Conservation (phyloP, 2,113 vertebrate species). For the Solenodon paradoxus region DNA sequence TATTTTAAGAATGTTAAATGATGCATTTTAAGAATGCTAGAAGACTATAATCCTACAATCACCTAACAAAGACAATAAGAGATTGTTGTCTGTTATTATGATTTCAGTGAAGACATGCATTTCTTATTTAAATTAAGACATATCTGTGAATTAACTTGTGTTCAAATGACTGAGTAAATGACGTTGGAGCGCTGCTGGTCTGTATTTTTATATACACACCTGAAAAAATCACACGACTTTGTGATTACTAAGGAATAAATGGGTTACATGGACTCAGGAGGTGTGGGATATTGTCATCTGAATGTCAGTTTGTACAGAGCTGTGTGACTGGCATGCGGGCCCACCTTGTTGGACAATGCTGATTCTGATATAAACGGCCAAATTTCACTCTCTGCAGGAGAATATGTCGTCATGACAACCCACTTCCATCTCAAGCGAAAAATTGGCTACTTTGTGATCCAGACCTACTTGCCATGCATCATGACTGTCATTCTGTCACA, state of each 20-base stretch:
- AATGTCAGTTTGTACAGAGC: not conserved
- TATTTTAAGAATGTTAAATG: constrained; percentile 16
- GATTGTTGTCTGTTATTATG: not conserved
- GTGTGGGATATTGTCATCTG: not conserved
- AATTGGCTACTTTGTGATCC: constrained; percentile 99
- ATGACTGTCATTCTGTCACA: constrained; percentile 99
- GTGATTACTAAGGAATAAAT: not conserved
- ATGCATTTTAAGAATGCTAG: too few species aligned
- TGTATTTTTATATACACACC: not conserved
- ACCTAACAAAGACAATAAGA: not conserved
- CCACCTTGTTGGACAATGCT: not conserved
- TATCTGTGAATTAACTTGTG: not conserved
- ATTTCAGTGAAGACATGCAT: not conserved
- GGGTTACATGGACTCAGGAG: not conserved
- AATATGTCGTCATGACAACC: constrained; percentile 98
- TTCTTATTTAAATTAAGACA: not conserved
- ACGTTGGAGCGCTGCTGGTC: not conserved
- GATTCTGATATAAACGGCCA: not conserved
- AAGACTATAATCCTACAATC: not conserved
- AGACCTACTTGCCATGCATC: constrained; percentile 99
- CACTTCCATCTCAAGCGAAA: constrained; percentile 99
- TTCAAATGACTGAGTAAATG: not conserved
- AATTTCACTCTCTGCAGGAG: constrained; percentile 85
- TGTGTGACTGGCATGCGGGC: not conserved
- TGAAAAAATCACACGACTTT: not conserved